These are phyloP conservation scores for Scaptomyza caliginosa DNA, from an alignment of 2,888 invertebrate genomes.

Conservation along the genomic window DNA sequence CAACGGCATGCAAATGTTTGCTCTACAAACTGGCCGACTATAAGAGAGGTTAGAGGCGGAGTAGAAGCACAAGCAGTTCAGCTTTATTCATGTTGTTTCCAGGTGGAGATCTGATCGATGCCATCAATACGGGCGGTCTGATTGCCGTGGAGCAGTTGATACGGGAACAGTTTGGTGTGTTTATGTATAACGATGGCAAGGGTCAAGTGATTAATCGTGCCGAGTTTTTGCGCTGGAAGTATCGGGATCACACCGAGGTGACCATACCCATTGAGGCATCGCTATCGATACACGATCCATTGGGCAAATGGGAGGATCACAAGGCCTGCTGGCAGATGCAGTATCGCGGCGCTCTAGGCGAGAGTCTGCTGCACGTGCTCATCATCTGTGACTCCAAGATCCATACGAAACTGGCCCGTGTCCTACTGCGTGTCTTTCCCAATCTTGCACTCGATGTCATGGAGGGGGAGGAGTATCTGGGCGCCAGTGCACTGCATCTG, in stretches of 20 bases:
- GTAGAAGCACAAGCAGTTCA: not conserved
- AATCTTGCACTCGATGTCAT: constrained; percentile 96
- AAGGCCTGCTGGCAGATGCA: constrained; percentile 99
- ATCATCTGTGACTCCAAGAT: constrained; percentile 96
- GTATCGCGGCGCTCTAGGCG: constrained; percentile 96
- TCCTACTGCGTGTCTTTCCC: constrained; percentile 95
- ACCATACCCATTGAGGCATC: constrained; percentile 95
- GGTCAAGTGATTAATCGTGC: constrained; percentile 94
- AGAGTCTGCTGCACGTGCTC: constrained; percentile 96
- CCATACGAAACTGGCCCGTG: constrained; percentile 90
- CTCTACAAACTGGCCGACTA: constrained; percentile 95
- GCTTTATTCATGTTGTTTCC: too few relatives aligned
- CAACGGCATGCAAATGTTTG: constrained; percentile 93
- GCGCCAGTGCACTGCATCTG: constrained; percentile 96
- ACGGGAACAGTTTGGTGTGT: constrained; percentile 92
- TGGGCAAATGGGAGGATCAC: constrained; percentile 95
- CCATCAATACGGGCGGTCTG: constrained; percentile 93
- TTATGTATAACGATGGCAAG: constrained; percentile 94
- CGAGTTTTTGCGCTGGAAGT: constrained; percentile 95
- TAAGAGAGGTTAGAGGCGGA: constrained; percentile 88
- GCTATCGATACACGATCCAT: constrained; percentile 92
- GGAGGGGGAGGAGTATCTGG: constrained; percentile 98
- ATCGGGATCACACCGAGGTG: constrained; percentile 92
- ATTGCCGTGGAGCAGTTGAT: constrained; percentile 93
- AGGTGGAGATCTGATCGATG: constrained; percentile 94